Percentiles rank a stretch among this genome's conserved stretches.
Evolutionary conservation across 2,888 invertebrate species (phyloP).

Genomic region (Tinea trinotella): DNA sequence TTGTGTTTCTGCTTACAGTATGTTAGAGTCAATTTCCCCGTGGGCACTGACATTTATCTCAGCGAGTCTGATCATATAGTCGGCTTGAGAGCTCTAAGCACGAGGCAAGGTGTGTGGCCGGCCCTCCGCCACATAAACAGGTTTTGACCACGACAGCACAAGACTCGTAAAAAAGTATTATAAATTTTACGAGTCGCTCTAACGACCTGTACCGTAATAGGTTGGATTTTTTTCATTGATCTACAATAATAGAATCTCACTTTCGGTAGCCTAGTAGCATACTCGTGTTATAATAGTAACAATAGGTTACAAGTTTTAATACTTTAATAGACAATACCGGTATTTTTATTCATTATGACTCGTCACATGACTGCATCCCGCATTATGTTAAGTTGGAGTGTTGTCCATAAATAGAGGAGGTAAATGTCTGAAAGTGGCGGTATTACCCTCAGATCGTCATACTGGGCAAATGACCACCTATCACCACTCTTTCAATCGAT

Average conservation of each 20-base stretch:
- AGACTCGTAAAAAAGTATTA: slow-evolving; percentile 45
- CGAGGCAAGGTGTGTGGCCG: slow-evolving; percentile 35
- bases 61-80: slow-evolving; percentile 4
- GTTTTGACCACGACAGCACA: slow-evolving; percentile 37
- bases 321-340: too few species aligned
- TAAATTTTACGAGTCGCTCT: slow-evolving; percentile 49
- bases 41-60: slow-evolving; percentile 11
- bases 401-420: too few species aligned
- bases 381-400: too few species aligned
- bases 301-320: background rate
- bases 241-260: slow-evolving; percentile 42
- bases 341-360: too few species aligned
- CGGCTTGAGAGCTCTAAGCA: background rate
- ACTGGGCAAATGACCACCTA: too few species aligned
- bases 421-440: too few species aligned
- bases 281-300: slow-evolving; percentile 34
- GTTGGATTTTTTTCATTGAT: slow-evolving; percentile 37
- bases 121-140: slow-evolving; percentile 38
- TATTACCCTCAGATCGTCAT: too few species aligned
- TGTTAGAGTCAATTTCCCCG: slow-evolving; percentile 13
- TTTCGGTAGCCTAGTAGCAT: slow-evolving; percentile 49
- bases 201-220: slow-evolving; percentile 32
- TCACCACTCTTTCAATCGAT: too few species aligned
- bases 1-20: background rate
- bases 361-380: too few species aligned